Conservation (phyloP, 2,797 vertebrate species). For the Acipenser oxyrinchus region DNA sequence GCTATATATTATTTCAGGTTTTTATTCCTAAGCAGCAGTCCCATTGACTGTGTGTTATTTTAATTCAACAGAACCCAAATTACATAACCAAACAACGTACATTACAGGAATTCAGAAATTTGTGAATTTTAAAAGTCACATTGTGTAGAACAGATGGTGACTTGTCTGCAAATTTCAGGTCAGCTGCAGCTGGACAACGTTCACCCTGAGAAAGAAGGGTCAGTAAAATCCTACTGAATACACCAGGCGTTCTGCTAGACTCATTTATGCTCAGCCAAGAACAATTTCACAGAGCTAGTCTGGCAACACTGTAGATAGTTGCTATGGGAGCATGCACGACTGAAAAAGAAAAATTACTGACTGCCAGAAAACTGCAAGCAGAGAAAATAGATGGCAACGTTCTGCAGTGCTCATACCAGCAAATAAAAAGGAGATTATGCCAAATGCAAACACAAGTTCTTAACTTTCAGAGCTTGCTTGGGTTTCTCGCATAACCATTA, state of each 20-base stretch:
- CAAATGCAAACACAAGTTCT: slow-evolving; percentile 22
- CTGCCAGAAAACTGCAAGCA: slow-evolving; percentile 31
- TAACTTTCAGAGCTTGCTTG: slow-evolving; percentile 8
- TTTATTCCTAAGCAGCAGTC: too few relatives aligned
- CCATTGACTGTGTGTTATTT: too few relatives aligned
- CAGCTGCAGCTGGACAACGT: background rate
- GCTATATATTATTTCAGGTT: too few relatives aligned
- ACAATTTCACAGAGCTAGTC: slow-evolving; percentile 35
- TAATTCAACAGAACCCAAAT: too few relatives aligned
- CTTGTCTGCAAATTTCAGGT: background rate
- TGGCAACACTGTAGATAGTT: slow-evolving; percentile 43
- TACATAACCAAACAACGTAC: too few relatives aligned
- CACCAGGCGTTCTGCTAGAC: slow-evolving; percentile 19
- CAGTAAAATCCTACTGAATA: slow-evolving; percentile 11
- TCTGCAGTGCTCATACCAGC: slow-evolving; percentile 2
- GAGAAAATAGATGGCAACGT: background rate
- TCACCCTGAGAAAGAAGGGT: background rate
- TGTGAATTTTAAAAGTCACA: too few relatives aligned
- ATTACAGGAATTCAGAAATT: too few relatives aligned
- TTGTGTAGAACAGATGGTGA: background rate
- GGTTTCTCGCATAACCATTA: background rate
- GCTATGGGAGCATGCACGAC: slow-evolving; percentile 37
- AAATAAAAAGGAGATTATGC: slow-evolving; percentile 20
- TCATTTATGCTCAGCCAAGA: slow-evolving; percentile 34
- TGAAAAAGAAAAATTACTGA: slow-evolving; percentile 43